phyloP scores from a whole-genome alignment of 2,113 vertebrate species.

The Mustela lutreola region DNA sequence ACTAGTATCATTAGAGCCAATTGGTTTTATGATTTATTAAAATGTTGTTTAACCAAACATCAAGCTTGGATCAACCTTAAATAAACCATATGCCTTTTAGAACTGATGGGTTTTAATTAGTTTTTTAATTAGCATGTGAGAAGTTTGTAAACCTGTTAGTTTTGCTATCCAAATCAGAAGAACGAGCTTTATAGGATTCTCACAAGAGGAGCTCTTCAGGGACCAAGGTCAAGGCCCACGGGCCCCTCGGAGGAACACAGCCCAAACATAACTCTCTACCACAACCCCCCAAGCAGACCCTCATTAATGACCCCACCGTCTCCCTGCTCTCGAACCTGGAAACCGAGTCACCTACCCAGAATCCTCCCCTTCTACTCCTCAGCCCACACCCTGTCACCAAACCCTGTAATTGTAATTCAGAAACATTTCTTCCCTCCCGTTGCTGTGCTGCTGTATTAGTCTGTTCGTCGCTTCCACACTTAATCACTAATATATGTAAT shows the following conservation, averaged over 20 bases:
- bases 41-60: conserved; percentile 75
- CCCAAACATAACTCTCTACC: not conserved
- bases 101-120: conserved; percentile 78
- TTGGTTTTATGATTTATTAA: conserved; percentile 75
- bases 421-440: not conserved
- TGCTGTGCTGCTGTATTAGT: not conserved
- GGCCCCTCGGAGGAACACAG: rapidly evolving
- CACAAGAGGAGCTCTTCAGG: not conserved
- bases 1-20: conserved; percentile 51
- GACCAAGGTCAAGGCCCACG: not conserved
- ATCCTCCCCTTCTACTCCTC: not conserved
- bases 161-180: conserved; percentile 65
- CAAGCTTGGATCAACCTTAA: conserved; percentile 80
- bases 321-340: not conserved
- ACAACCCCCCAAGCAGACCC: rapidly evolving
- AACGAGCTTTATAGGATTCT: not conserved
- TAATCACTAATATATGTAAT: not conserved
- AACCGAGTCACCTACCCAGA: not conserved
- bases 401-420: not conserved
- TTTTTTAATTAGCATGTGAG: conserved; percentile 78
- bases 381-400: not conserved
- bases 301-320: not conserved
- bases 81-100: conserved; percentile 79
- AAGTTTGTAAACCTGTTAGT: conserved; percentile 76
- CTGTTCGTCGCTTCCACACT: not conserved